Base-by-base conservation (phyloP, 1,140 invertebrate species). In the Platyscapa corneri region DNA sequence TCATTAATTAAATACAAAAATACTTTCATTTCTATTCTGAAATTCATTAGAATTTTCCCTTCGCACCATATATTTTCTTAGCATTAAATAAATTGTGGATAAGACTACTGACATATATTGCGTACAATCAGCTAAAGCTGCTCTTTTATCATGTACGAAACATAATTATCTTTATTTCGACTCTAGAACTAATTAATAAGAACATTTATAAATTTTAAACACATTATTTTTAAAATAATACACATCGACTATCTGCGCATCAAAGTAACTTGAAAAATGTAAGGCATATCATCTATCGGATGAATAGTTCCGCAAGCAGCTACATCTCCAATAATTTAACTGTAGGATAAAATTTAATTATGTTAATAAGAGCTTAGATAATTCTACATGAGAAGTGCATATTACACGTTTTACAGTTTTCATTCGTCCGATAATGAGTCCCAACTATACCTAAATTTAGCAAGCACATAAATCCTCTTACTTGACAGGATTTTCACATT, bases 291-390 rank as follows among this genome's bases (percentile, higher is more conserved):
- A 80, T 34, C 65, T 70, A 53, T 34, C 12, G 30, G 27, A 34
- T 60, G 60, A 60, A 49, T 60, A 3, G 3, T 23, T 67, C 39
- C 64, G 27, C 46, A 8, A 46, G 34, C 46, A 42, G n/a, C 32
- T 27, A 42, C 64, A 67, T 34, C 10, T 23, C 34, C 14, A 42
- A 82, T 64, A 16, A 64, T 83, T 83, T 64, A 76, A 83, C 23
- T 32, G 23, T 49, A 56, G 81, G 37, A 76, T 75, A 39, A 77
- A 49, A 49, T 77, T 65, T 77, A 65, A 77, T 77, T 77, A 67
- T 77, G 56, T 37, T 83, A 83, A 83, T 76, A 82, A 49, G 20
- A 53, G 42, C 65, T 56, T 82, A 56, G 39, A 46, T 67, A 67
- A 32, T 53, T 30, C 30, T 56, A 27, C 18, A 30, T 32, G 49